Evolutionary conservation across 2,797 vertebrate species (phyloP).

Genomic region (Anniella stebbinsi): DNA sequence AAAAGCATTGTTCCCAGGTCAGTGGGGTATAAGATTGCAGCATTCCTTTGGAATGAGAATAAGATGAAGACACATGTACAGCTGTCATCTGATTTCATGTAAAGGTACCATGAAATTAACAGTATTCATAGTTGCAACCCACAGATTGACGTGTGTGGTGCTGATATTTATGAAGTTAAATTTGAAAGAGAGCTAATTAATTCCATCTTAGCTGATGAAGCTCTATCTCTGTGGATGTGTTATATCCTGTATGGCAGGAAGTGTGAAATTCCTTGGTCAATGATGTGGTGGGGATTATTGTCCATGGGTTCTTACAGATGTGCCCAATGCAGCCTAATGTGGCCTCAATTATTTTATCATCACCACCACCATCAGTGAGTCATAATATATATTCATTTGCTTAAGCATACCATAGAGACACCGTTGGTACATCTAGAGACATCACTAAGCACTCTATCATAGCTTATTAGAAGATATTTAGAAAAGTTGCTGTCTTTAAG

Average conservation of each 20-base stretch:
- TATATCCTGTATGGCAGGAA: conserved; percentile 19
- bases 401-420: background rate
- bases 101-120: background rate
- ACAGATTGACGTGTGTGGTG: conserved; percentile 7
- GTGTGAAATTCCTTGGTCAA: background rate
- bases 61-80: background rate
- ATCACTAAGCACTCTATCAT: background rate
- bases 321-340: conserved; percentile 18
- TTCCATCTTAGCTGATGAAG: conserved; percentile 18
- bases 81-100: background rate
- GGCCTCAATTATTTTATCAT: conserved; percentile 33
- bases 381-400: conserved; percentile 50
- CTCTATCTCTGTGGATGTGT: background rate
- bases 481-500: background rate
- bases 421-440: background rate
- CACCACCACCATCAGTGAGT: conserved; percentile 28
- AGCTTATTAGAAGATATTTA: background rate
- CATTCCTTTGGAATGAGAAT: background rate
- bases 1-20: background rate
- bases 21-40: background rate
- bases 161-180: background rate
- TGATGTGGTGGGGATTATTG: background rate
- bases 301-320: conserved; percentile 53
- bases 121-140: conserved; percentile 18
- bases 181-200: conserved; percentile 26